Conservation (phyloP, 2,113 vertebrate species). For the Xenopus borealis region DNA sequence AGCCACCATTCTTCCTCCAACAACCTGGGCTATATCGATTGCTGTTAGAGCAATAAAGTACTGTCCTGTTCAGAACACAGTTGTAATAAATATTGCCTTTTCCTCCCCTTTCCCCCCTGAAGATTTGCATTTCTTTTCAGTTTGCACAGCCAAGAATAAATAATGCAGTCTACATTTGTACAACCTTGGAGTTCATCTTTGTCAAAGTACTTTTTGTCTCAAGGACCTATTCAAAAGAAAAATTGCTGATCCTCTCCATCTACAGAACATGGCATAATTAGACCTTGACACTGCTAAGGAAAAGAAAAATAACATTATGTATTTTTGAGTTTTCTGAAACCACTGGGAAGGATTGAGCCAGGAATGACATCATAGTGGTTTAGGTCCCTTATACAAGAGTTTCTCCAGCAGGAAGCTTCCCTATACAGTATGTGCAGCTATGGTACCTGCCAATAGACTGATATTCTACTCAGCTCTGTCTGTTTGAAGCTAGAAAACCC, state of each 20-base stretch:
- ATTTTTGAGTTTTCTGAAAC: too few species aligned
- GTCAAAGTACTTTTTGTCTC: slow-evolving; percentile 25
- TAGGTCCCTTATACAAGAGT: too few species aligned
- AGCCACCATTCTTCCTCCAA: not conserved
- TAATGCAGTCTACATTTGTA: slow-evolving; percentile 26
- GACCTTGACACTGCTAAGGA: slow-evolving; percentile 10
- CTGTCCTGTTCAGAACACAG: slow-evolving; percentile 2
- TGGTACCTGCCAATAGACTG: too few species aligned
- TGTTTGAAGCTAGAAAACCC: too few species aligned
- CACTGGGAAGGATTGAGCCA: too few species aligned
- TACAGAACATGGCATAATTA: slow-evolving; percentile 22
- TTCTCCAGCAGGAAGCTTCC: too few species aligned
- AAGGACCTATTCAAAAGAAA: slow-evolving; percentile 34
- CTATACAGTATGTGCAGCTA: too few species aligned
- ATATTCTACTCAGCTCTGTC: too few species aligned
- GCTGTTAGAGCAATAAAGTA: slow-evolving; percentile 16
- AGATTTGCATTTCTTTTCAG: not conserved
- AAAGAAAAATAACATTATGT: too few species aligned
- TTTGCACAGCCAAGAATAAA: slow-evolving; percentile 12
- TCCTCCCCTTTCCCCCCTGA: slow-evolving; percentile 1
- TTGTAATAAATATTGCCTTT: slow-evolving; percentile 25
- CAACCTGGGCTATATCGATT: slow-evolving; percentile 13
- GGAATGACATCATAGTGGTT: too few species aligned
- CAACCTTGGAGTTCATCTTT: slow-evolving; percentile 14
- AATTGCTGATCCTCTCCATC: slow-evolving; percentile 10